phyloP scores from a whole-genome alignment of 30 jellyfish, hydroid and myxozoan species.

The Cassiopea xamachana region DNA sequence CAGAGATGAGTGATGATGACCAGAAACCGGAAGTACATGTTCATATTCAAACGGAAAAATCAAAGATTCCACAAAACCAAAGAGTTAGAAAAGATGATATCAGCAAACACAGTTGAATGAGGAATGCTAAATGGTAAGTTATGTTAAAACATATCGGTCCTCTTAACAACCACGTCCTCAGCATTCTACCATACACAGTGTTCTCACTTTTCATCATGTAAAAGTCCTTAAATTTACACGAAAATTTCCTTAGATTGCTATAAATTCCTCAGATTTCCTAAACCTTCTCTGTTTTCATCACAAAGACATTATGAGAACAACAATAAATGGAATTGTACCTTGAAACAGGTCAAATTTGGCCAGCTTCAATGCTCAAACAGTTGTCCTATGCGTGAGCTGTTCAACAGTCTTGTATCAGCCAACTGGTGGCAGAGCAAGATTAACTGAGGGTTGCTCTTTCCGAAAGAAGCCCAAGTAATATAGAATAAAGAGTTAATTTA shows the following conservation, averaged over 20 bases:
- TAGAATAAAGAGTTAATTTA: too few species aligned
- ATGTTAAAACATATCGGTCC: not conserved
- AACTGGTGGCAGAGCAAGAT: too few species aligned
- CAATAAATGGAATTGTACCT: too few species aligned
- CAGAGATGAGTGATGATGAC: constrained; percentile 89
- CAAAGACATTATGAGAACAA: too few species aligned
- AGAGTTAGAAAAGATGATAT: not conserved
- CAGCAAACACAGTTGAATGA: not conserved
- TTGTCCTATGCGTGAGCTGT: too few species aligned
- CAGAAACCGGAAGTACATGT: constrained; percentile 99
- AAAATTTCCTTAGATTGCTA: not conserved
- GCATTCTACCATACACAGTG: not conserved
- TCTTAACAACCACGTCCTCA: not conserved
- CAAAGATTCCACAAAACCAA: constrained; percentile 74
- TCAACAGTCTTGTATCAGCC: too few species aligned
- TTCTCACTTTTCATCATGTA: too few species aligned
- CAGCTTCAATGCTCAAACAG: too few species aligned
- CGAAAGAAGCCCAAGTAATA: too few species aligned
- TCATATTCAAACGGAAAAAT: constrained; percentile 95
- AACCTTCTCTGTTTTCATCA: not conserved
- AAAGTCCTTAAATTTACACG: not conserved
- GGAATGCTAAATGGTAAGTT: not conserved
- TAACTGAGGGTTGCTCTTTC: too few species aligned
- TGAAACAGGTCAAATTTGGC: too few species aligned
- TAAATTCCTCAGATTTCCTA: too few species aligned